These are phyloP conservation scores for Cossypha polioptera DNA, from an alignment of 2,797 vertebrate species.

Conservation along the genomic window DNA sequence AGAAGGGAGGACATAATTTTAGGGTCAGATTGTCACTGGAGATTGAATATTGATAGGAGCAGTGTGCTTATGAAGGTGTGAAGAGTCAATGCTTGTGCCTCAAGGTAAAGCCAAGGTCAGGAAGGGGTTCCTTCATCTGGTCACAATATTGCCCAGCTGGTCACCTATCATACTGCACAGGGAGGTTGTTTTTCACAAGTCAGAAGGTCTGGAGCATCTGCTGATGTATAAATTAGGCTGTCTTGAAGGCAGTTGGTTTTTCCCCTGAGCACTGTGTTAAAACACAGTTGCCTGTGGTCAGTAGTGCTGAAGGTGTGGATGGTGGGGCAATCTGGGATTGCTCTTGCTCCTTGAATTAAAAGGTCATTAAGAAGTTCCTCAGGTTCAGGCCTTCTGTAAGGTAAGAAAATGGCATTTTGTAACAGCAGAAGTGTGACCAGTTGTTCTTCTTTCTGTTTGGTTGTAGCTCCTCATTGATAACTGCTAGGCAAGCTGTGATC, in stretches of 20 bases:
- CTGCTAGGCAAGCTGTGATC: not conserved
- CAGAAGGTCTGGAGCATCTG: not conserved
- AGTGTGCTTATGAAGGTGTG: not conserved
- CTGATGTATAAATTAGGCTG: not conserved
- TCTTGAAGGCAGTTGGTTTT: not conserved
- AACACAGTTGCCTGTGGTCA: not conserved
- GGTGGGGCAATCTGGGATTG: too few species aligned
- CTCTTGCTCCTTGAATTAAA: not conserved
- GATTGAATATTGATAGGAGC: not conserved
- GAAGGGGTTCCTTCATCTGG: not conserved
- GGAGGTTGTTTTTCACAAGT: not conserved
- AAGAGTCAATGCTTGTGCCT: not conserved
- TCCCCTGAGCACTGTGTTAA: not conserved
- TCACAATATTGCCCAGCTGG: not conserved
- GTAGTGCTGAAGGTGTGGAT: not conserved
- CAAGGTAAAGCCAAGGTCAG: not conserved
- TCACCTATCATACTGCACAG: not conserved
- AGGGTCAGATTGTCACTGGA: not conserved
- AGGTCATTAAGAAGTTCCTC: too few species aligned
- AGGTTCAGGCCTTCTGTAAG: not conserved
- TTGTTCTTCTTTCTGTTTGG: not conserved
- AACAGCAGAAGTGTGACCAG: not conserved
- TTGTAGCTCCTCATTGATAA: not conserved
- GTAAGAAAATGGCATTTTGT: not conserved
- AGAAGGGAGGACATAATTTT: not conserved